Percentiles rank a stretch among this genome's conserved stretches.
Conservation (phyloP, 2,797 vertebrate genomes). For the Coranthus polyacanthus region DNA sequence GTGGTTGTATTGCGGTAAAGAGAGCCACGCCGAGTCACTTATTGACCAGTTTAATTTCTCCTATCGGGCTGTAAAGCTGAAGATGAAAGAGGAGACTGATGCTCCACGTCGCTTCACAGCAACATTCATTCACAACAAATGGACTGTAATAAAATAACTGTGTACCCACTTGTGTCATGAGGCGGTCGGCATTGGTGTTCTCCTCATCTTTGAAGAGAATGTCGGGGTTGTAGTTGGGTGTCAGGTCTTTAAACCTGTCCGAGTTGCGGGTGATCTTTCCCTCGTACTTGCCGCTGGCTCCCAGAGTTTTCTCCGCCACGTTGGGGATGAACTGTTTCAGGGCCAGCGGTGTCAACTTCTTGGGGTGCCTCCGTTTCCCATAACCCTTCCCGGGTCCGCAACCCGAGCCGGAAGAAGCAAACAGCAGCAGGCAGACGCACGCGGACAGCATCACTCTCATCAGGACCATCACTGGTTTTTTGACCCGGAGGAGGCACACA, state of each 20-base stretch:
- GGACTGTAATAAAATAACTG: too few species aligned
- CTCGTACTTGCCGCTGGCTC: constrained; percentile 1
- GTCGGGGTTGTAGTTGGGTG: constrained; percentile 23
- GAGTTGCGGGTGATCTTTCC: neutral
- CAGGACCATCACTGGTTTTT: too few species aligned
- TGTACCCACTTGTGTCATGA: constrained; percentile 6
- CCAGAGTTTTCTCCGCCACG: constrained; percentile 1
- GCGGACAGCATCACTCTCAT: too few species aligned
- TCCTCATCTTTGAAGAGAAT: constrained; percentile 13
- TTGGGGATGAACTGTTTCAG: constrained; percentile 5
- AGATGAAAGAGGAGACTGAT: too few species aligned
- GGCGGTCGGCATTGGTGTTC: constrained; percentile 2
- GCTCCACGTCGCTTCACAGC: too few species aligned
- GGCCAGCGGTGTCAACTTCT: neutral
- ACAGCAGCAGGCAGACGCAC: neutral
- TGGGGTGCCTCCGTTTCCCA: neutral
- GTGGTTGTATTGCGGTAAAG: too few species aligned
- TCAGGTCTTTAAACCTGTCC: neutral
- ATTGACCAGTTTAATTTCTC: too few species aligned
- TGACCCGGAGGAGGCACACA: too few species aligned
- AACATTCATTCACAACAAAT: too few species aligned
- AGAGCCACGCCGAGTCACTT: too few species aligned
- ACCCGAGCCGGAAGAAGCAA: neutral
- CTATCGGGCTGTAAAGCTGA: too few species aligned
- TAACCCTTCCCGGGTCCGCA: neutral